These are phyloP conservation scores for Tragelaphus imberbis DNA, from an alignment of 2,113 vertebrate species.

Conservation along the genomic window DNA sequence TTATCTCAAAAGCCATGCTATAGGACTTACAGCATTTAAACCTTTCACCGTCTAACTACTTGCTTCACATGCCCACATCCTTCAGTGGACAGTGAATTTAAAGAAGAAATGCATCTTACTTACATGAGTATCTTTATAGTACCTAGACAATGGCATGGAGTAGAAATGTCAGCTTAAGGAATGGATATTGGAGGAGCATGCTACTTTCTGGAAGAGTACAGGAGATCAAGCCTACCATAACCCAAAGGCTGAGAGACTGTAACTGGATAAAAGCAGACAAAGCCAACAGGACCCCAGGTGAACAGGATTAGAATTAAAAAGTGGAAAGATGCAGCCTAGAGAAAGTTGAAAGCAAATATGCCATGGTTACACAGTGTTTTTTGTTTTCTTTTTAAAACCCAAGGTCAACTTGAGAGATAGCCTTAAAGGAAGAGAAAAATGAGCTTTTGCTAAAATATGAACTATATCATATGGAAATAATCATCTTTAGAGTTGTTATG, in stretches of 20 bases:
- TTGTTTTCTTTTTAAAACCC: not conserved
- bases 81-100: not conserved
- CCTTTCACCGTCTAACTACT: not conserved
- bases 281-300: constrained; percentile 60
- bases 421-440: not conserved
- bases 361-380: constrained; percentile 36
- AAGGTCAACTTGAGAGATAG: constrained; percentile 38
- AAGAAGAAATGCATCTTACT: not conserved
- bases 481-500: not conserved
- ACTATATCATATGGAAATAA: not conserved
- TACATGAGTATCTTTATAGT: not conserved
- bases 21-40: not conserved
- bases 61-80: not conserved
- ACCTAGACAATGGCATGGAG: not conserved
- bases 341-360: constrained; percentile 58
- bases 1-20: not conserved
- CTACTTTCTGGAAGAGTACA: constrained; percentile 36
- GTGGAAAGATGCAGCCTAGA: constrained; percentile 51
- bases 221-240: constrained; percentile 55
- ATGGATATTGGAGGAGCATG: constrained; percentile 17
- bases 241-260: constrained; percentile 60
- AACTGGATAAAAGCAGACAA: constrained; percentile 61
- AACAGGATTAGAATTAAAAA: constrained; percentile 66
- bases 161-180: not conserved
- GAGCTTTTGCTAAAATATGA: constrained; percentile 20